These are phyloP conservation scores for Acleris laterana DNA, from an alignment of 2,888 invertebrate species.

Conservation along the genomic window DNA sequence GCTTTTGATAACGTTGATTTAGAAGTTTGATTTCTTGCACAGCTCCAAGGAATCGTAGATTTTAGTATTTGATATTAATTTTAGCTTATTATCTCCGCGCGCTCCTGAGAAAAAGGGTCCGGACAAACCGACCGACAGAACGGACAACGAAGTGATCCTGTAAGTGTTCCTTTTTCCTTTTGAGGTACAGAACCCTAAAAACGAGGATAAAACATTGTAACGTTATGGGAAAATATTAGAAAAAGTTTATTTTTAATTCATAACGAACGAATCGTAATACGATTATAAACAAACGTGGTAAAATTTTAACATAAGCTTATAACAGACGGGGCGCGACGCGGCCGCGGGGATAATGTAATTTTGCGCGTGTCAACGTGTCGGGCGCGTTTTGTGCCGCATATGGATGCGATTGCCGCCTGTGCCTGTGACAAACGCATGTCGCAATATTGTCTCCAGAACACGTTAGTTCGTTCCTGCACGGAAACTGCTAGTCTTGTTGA, in stretches of 20 bases:
- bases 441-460: not conserved
- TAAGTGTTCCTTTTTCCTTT: too few relatives aligned
- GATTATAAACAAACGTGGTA: constrained; percentile 26
- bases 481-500: not conserved
- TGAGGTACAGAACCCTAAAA: too few relatives aligned
- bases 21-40: too few relatives aligned
- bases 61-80: too few relatives aligned
- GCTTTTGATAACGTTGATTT: too few relatives aligned
- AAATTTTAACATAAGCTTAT: constrained; percentile 44
- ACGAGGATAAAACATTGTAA: too few relatives aligned
- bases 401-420: constrained; percentile 39
- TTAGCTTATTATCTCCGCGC: too few relatives aligned
- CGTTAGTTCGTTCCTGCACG: not conserved
- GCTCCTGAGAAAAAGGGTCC: too few relatives aligned
- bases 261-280: constrained; percentile 1
- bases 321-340: constrained; percentile 40
- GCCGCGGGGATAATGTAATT: constrained; percentile 60
- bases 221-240: not conserved
- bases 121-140: too few relatives aligned
- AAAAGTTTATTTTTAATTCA: not conserved
- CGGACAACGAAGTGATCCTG: too few relatives aligned
- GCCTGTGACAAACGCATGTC: constrained; percentile 17
- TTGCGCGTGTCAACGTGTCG: constrained; percentile 67
- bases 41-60: too few relatives aligned
- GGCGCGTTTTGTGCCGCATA: constrained; percentile 52